Percentiles rank a stretch among this genome's conserved stretches.
Evolutionary conservation across 2,113 vertebrate species (phyloP).

Genomic region (Mungos mungo): DNA sequence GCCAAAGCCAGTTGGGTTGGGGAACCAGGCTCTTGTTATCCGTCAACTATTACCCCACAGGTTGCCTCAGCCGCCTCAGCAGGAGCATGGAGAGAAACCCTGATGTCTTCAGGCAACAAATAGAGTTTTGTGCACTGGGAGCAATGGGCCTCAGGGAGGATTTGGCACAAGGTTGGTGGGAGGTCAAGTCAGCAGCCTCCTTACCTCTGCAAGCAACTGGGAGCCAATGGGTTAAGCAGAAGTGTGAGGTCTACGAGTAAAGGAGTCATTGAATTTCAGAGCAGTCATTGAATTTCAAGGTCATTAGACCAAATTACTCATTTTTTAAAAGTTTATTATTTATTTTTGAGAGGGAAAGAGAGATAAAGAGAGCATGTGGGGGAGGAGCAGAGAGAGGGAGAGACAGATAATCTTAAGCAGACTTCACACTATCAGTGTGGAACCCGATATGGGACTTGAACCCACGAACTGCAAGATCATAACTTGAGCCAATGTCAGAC

Average conservation of each 20-base stretch:
- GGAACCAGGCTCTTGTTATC: constrained; percentile 56
- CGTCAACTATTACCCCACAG: constrained; percentile 41
- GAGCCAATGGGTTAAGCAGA: background rate
- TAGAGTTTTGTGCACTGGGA: constrained; percentile 30
- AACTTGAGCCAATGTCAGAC: too few relatives aligned
- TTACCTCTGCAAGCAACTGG: background rate
- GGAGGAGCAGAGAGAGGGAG: too few relatives aligned
- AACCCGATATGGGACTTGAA: too few relatives aligned
- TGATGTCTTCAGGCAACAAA: constrained; percentile 37
- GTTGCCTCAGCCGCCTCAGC: constrained; percentile 10
- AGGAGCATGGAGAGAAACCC: constrained; percentile 29
- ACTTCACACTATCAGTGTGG: too few relatives aligned
- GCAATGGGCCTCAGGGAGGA: background rate
- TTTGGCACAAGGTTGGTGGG: background rate
- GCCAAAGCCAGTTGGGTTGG: constrained; percentile 35
- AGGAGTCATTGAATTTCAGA: constrained; percentile 7
- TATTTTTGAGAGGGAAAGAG: too few relatives aligned
- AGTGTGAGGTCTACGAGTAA: background rate
- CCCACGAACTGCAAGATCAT: too few relatives aligned
- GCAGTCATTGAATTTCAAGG: background rate
- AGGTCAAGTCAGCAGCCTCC: background rate
- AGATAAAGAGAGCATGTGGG: too few relatives aligned
- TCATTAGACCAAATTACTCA: background rate
- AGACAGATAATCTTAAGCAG: too few relatives aligned
- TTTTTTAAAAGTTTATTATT: background rate